Evolutionary conservation across 2,113 vertebrate genomes (phyloP), one percentile per base, ranked within the genome.

Genomic region (Tautogolabrus adspersus): DNA sequence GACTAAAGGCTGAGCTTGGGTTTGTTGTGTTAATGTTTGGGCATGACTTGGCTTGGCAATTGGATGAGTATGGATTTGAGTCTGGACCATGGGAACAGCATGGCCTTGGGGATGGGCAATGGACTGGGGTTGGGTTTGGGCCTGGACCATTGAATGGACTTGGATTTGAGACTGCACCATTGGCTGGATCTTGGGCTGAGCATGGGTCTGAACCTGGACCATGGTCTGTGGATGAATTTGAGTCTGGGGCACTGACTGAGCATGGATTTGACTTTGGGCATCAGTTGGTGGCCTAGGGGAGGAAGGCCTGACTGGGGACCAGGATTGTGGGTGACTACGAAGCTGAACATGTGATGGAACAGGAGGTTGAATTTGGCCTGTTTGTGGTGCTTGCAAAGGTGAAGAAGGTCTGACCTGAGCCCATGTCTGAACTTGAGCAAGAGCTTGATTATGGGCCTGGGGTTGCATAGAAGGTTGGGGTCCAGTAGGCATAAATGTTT

Each of bases 321-420:
- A 91, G 8, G 90, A 82, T 46, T 89, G 79, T 38, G 83, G 72
- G 61, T 89, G 90, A 85, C 47, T 84, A 13, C 72, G 76, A 11
- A 91, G 55, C 64, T 93, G 91, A 72, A 92, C 10, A 15, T 89
- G 89, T 21, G 81, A 72, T 34, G 89, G 75, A 10, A 81, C 21
- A 5, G 86, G 85, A 10, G 57, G 37, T 44, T 74, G 87, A 61
- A 77, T 82, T 1, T 83, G 60, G 8, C 49, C 72, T 8, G 73
- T 74, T 3, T 42, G 13, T 5, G 81, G 61, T n/a, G 34, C 15
- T n/a, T 77, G 86, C 72, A 54, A 66, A 5, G 67, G 71, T 8
- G 85, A 74, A 11, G 62, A n/a, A 1, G 89, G 46, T 40, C 79
- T 84, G 23, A 83, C 47, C 23, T 82, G 85, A 66, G 77, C 42